Evolutionary conservation across 2,888 invertebrate species (phyloP), one percentile per base, ranked within the genome.

Genomic region (Sphinx pinastri): DNA sequence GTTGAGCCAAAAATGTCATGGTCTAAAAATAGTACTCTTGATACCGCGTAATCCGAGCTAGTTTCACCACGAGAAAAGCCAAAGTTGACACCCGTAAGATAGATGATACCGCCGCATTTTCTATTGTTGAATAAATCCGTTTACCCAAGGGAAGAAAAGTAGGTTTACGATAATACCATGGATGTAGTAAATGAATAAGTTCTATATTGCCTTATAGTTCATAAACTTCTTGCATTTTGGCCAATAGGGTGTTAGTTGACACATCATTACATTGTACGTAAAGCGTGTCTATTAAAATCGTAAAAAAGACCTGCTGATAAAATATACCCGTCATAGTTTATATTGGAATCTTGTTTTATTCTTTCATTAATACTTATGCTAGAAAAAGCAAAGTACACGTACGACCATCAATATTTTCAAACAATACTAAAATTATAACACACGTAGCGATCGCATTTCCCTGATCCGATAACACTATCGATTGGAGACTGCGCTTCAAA

Each of bases 101-200:
- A 75, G 70, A 75, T 75, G 71, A 55, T 68, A 58, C 51, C 49
- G 25, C n/a, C 58, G 66, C 70, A 72, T 72, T 75, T 67, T 63
- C 71, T 70, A 70, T 72, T 75, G 71, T 74, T 69, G 68, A 70
- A 52, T 71, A 70, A 70, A 68, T 72, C 72, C 72, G 70, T 75
- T 71, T 67, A 38, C 3, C 8, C 6, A 8, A 8, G 6, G 7
- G 38, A 38, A 38, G 38, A 5, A 5, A 5, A 5, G 2, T 38
- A 38, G 1, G 38, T 38, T 3, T 38, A 38, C 8, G n/a, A n/a
- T 52, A 55, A 51, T 25, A 45, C 2, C 25, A 55, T 31, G 47
- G 51, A 38, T 67, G 55, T 13, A 25, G 38, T 38, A 38, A 38
- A 38, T 38, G 5, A 4, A 4, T 4, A 38, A 38, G 38, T 38